These are phyloP conservation scores for Drosophila elegans DNA, from an alignment of 1,140 invertebrate genomes.

Conservation along the genomic window DNA sequence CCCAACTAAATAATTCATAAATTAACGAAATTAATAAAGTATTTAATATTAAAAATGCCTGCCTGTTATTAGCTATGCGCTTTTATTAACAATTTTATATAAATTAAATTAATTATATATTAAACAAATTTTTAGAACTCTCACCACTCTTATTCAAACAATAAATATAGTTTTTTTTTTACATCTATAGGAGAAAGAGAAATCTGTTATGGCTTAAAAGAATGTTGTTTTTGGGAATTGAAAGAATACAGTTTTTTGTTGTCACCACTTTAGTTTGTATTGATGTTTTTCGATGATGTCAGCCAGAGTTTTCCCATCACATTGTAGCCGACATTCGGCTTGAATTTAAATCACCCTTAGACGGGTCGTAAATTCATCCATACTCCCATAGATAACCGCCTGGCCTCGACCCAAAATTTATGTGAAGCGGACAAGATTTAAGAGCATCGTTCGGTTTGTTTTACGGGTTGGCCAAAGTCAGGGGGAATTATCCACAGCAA, in stretches of 20 bases:
- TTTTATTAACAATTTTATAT: background rate
- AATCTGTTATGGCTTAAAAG: background rate
- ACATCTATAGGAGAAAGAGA: background rate
- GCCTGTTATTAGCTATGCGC: too few relatives aligned
- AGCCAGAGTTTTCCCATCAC: conserved; percentile 38
- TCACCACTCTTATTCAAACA: background rate
- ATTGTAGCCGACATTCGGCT: conserved; percentile 1
- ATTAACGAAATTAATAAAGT: too few relatives aligned
- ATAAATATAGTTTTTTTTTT: background rate
- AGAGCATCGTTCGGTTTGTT: conserved; percentile 14
- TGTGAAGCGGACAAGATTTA: conserved; percentile 39
- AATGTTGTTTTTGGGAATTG: background rate
- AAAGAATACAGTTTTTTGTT: conserved; percentile 2
- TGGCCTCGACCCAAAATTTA: conserved; percentile 40
- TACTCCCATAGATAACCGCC: conserved; percentile 16
- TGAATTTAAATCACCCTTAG: conserved; percentile 31
- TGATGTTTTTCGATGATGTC: conserved; percentile 18
- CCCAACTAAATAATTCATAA: too few relatives aligned
- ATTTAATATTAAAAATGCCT: too few relatives aligned
- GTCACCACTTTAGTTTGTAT: background rate
- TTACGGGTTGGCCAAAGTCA: conserved; percentile 10
- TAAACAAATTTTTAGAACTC: too few relatives aligned
- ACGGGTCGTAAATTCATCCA: conserved; percentile 27
- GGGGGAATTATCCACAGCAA: conserved; percentile 1
- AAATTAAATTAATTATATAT: too few relatives aligned